These are phyloP conservation scores for Pasiphila rectangulata DNA, from an alignment of 2,888 invertebrate species.

Conservation along the genomic window DNA sequence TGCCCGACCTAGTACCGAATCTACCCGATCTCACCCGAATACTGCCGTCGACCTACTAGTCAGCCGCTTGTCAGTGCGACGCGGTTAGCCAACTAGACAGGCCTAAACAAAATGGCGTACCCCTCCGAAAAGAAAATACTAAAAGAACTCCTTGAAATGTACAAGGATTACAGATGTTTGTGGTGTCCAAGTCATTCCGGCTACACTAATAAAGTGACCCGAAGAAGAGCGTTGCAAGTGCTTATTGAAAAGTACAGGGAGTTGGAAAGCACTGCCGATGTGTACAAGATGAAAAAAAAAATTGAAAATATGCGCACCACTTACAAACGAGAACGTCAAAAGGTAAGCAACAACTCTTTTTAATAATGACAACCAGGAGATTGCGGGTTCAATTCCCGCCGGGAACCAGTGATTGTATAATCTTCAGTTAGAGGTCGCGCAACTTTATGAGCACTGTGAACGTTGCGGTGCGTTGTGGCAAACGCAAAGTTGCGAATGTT, in stretches of 20 bases:
- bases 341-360: too few species aligned
- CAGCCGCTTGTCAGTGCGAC: not conserved
- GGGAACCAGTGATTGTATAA: too few species aligned
- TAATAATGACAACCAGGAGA: too few species aligned
- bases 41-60: not conserved
- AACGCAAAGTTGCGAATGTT: too few species aligned
- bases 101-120: not conserved
- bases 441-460: too few species aligned
- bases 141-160: not conserved
- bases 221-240: not conserved
- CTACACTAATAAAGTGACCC: not conserved
- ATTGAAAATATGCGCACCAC: constrained; percentile 1
- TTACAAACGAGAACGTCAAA: not conserved
- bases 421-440: too few species aligned
- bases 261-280: not conserved
- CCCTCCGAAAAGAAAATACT: not conserved
- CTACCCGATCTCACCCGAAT: not conserved
- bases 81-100: not conserved
- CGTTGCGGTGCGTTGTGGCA: too few species aligned
- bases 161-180: not conserved
- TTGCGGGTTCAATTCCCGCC: too few species aligned
- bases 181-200: not conserved
- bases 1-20: not conserved
- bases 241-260: not conserved
- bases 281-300: not conserved